Evolutionary conservation across 2,113 vertebrate genomes (phyloP).

Genomic region (Paramisgurnus dabryanus): DNA sequence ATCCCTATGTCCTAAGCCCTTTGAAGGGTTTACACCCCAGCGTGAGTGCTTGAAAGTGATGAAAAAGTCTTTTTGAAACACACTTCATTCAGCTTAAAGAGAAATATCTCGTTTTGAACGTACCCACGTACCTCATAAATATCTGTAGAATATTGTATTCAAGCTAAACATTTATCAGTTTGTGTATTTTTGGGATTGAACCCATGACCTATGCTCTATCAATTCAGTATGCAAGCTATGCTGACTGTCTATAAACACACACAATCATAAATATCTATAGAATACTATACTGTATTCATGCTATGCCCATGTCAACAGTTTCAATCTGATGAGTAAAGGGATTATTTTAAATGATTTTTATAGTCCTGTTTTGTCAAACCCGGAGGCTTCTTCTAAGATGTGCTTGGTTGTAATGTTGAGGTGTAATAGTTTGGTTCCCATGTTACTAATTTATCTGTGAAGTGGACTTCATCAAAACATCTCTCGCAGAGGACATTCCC

Average conservation of each 20-base stretch:
- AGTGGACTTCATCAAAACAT: slow-evolving; percentile 57
- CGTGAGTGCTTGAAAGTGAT: too few species aligned
- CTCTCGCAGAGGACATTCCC: slow-evolving; percentile 58
- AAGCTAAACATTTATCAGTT: too few species aligned
- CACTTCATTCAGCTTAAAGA: too few species aligned
- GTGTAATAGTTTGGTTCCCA: slow-evolving; percentile 30
- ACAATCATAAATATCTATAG: not conserved
- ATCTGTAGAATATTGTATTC: too few species aligned
- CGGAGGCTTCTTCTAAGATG: not conserved
- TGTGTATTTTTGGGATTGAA: too few species aligned
- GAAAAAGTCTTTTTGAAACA: too few species aligned
- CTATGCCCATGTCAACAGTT: not conserved
- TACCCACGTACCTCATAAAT: too few species aligned
- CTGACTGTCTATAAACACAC: not conserved
- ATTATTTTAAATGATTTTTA: not conserved
- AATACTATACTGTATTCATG: not conserved
- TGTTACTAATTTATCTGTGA: slow-evolving; percentile 29
- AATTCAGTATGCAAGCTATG: too few species aligned
- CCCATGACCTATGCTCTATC: too few species aligned
- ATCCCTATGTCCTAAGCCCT: too few species aligned
- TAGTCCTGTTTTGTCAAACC: not conserved
- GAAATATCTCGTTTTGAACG: too few species aligned
- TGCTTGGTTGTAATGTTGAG: not conserved
- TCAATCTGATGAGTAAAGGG: not conserved
- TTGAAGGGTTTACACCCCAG: too few species aligned